phyloP scores from a whole-genome alignment of 2,113 vertebrate species.

The Cairina moschata region DNA sequence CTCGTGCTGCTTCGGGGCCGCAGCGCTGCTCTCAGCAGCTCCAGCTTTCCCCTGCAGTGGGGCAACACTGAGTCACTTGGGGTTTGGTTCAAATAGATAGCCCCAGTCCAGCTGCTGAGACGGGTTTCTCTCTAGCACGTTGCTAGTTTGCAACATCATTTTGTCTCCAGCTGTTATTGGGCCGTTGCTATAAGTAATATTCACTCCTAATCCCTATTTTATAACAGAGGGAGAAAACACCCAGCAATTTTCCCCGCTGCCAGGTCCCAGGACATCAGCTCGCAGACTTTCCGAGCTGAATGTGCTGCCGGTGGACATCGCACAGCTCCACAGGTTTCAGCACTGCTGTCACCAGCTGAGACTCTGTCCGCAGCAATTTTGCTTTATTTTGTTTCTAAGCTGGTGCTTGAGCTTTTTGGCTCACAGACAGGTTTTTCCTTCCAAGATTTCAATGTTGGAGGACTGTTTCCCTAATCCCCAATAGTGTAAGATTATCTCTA shows the following conservation, averaged over 20 bases:
- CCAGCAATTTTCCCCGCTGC: fast-evolving
- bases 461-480: constrained; percentile 16
- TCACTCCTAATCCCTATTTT: not conserved
- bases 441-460: constrained; percentile 37
- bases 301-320: fast-evolving
- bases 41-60: not conserved
- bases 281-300: fast-evolving
- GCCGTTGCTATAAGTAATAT: not conserved
- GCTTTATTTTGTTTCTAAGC: not conserved
- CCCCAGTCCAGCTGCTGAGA: not conserved
- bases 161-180: not conserved
- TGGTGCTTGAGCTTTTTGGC: constrained; percentile 12
- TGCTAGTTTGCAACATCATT: not conserved
- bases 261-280: not conserved
- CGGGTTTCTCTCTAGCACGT: not conserved
- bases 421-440: not conserved
- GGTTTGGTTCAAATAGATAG: not conserved
- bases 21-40: not conserved
- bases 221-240: not conserved
- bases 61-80: not conserved
- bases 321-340: not conserved
- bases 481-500: constrained; percentile 18
- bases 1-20: not conserved
- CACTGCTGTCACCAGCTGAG: not conserved
- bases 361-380: not conserved